Evolutionary conservation across 2,797 vertebrate species (phyloP).

Genomic region (Heliangelus exortis): DNA sequence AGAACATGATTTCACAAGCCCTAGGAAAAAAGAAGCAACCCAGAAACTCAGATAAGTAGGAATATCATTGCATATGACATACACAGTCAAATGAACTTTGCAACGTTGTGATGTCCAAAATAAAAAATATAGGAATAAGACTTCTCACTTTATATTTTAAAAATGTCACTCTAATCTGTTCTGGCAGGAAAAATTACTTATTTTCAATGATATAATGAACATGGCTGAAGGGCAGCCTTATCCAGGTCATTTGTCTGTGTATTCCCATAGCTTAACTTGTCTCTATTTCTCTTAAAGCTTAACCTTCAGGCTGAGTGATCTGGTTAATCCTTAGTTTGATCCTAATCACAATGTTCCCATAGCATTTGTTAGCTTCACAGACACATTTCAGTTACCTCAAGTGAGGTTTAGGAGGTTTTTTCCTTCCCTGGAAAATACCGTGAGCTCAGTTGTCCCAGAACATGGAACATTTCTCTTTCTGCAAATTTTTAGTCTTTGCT

Average conservation of each 20-base stretch:
- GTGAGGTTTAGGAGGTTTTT: not conserved
- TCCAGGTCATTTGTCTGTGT: not conserved
- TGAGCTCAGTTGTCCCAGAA: slow-evolving; percentile 1
- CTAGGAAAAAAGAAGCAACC: not conserved
- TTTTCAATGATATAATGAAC: not conserved
- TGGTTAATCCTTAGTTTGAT: not conserved
- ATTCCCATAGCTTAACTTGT: not conserved
- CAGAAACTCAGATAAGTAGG: not conserved
- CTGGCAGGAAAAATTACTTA: not conserved
- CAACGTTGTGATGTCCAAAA: not conserved
- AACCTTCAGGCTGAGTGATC: not conserved
- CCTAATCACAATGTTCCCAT: not conserved
- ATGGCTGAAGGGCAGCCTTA: not conserved
- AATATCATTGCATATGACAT: not conserved
- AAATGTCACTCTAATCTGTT: not conserved
- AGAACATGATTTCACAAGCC: not conserved
- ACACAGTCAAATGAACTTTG: not conserved
- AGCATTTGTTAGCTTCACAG: not conserved
- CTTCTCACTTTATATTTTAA: not conserved
- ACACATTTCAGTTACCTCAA: not conserved
- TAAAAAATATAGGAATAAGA: not conserved
- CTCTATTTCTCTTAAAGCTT: not conserved
- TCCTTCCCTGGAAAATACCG: not conserved
- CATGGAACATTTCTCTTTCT: not conserved
- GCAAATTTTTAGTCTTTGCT: not conserved